phyloP scores from a whole-genome alignment of 2,888 invertebrate species.

The Cryptus armator region DNA sequence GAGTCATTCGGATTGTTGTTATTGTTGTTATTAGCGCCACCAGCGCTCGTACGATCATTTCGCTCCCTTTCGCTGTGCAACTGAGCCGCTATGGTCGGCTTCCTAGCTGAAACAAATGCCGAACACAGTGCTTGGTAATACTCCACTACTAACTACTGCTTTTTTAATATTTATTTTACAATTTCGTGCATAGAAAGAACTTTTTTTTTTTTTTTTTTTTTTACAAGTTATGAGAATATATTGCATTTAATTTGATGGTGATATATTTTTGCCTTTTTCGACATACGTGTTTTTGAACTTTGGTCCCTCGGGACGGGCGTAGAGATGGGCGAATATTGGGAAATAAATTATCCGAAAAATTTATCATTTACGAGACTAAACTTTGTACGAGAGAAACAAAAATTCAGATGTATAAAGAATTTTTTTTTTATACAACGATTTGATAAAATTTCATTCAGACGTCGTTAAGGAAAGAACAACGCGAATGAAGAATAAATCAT shows the following conservation, averaged over 20 bases:
- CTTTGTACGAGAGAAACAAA: too few species aligned
- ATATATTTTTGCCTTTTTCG: conserved; percentile 5
- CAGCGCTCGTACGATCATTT: conserved; percentile 83
- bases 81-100: conserved; percentile 87
- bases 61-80: conserved; percentile 86
- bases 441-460: background rate
- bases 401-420: too few species aligned
- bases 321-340: background rate
- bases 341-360: background rate
- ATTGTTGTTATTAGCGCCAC: conserved; percentile 58
- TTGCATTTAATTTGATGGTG: background rate
- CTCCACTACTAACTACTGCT: conserved; percentile 76
- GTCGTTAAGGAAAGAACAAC: background rate
- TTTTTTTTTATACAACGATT: background rate
- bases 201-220: conserved; percentile 15
- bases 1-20: conserved; percentile 76
- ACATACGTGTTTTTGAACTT: conserved; percentile 24
- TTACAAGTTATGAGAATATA: background rate
- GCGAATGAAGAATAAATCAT: background rate
- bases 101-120: conserved; percentile 88
- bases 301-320: background rate
- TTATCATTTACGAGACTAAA: too few species aligned
- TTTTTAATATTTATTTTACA: background rate
- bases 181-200: conserved; percentile 32
- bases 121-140: conserved; percentile 84